These are phyloP conservation scores for Thaumatotibia leucotreta DNA, from an alignment of 1,140 invertebrate genomes.

Conservation along the genomic window DNA sequence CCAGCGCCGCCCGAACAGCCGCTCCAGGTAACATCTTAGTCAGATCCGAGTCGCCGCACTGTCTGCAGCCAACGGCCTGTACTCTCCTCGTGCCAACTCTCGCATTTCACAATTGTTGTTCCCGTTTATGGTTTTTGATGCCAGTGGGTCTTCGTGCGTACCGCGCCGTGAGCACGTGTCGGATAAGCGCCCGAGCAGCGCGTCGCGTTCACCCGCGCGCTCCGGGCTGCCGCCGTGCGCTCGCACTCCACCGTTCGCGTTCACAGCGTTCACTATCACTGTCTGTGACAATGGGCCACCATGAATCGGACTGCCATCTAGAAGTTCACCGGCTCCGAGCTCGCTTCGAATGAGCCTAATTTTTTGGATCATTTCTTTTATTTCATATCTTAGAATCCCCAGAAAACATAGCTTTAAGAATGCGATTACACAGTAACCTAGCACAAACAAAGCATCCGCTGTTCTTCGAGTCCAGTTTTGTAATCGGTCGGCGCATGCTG, in stretches of 20 bases:
- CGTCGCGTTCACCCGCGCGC: conserved; percentile 75
- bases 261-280: conserved; percentile 70
- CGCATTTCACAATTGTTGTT: conserved; percentile 88
- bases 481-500: conserved; percentile 84
- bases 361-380: conserved; percentile 94
- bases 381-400: conserved; percentile 90
- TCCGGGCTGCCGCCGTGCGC: conserved; percentile 65
- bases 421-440: conserved; percentile 93
- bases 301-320: conserved; percentile 68
- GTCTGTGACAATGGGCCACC: conserved; percentile 68
- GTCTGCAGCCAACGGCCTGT: conserved; percentile 75
- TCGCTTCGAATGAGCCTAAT: conserved; percentile 81
- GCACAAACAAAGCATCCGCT: conserved; percentile 88
- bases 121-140: conserved; percentile 81
- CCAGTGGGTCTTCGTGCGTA: conserved; percentile 73
- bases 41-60: conserved; percentile 78
- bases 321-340: conserved; percentile 65
- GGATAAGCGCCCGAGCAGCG: conserved; percentile 72
- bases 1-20: conserved; percentile 78
- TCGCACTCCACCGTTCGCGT: conserved; percentile 69
- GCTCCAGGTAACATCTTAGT: conserved; percentile 80
- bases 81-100: conserved; percentile 74
- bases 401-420: conserved; percentile 94
- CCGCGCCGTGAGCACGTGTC: conserved; percentile 74
- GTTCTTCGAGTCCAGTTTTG: conserved; percentile 85